A percentile compares a stretch with the other conserved stretches of the same genome.
These are phyloP conservation scores for Harmothoe impar DNA, from an alignment of 2,888 invertebrate genomes.

Conservation along the genomic window DNA sequence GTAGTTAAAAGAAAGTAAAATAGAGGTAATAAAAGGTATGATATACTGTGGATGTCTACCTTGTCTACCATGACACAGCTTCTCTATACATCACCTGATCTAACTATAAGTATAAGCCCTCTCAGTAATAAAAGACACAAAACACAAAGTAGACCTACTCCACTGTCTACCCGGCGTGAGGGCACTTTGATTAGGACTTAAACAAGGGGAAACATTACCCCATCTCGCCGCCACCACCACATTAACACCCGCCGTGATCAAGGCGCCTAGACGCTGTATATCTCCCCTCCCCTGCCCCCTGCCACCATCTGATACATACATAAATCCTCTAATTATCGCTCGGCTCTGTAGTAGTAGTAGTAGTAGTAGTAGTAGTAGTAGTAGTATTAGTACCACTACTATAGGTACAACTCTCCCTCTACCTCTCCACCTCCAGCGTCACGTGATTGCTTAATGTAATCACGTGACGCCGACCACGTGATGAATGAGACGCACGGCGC, in stretches of 20 bases:
- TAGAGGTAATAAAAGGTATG: no score
- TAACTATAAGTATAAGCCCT: not conserved
- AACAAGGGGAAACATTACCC: not conserved
- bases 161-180: not conserved
- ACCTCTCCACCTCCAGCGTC: not conserved
- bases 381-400: no score
- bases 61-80: no score
- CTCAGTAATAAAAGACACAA: no score
- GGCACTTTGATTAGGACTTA: not conserved
- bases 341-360: not conserved
- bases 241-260: not conserved
- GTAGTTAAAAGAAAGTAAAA: no score
- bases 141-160: not conserved
- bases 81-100: not conserved
- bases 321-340: slow-evolving; percentile 36
- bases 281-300: not conserved
- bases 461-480: slow-evolving; percentile 53
- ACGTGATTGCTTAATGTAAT: slow-evolving; percentile 58
- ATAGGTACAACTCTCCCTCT: not conserved
- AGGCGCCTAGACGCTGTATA: not conserved
- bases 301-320: not conserved
- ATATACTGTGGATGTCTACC: no score
- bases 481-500: slow-evolving; percentile 36
- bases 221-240: not conserved
- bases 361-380: not conserved